Evolutionary conservation across 2,113 vertebrate genomes (phyloP).

Genomic region (Falco punctatus): DNA sequence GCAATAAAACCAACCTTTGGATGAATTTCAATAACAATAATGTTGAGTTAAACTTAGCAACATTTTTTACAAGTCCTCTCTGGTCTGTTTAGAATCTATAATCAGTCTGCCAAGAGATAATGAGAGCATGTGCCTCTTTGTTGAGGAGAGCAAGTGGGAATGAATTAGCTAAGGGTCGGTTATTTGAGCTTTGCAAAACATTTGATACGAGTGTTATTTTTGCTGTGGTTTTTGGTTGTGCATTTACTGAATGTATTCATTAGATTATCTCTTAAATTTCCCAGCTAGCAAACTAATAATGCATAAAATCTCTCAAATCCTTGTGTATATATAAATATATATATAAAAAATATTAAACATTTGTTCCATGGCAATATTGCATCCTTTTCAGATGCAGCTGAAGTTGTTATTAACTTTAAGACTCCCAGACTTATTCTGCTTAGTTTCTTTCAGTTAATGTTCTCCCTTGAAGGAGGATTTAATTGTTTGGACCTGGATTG

Average conservation of each 20-base stretch:
- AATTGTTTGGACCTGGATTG: not conserved
- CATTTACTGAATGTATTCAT: not conserved
- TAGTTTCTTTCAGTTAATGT: not conserved
- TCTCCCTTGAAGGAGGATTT: not conserved
- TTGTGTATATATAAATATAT: not conserved
- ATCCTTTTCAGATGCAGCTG: not conserved
- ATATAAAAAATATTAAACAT: not conserved
- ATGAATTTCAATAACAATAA: conserved; percentile 62
- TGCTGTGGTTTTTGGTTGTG: not conserved
- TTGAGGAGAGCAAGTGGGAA: not conserved
- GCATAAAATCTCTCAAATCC: conserved; percentile 28
- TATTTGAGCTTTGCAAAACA: conserved; percentile 45
- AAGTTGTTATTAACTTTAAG: not conserved
- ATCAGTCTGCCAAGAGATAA: not conserved
- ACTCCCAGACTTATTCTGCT: not conserved
- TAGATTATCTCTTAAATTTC: conserved; percentile 50
- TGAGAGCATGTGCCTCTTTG: not conserved
- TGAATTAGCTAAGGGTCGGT: conserved; percentile 8
- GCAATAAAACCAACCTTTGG: conserved; percentile 55
- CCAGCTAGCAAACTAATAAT: conserved; percentile 33
- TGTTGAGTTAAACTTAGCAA: conserved; percentile 52
- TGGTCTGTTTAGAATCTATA: conserved; percentile 62
- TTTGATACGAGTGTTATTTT: conserved; percentile 43
- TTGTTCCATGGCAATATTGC: not conserved
- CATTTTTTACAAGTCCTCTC: conserved; percentile 35